Conservation (phyloP, 2,797 vertebrate species). For the Ataeniobius toweri region DNA sequence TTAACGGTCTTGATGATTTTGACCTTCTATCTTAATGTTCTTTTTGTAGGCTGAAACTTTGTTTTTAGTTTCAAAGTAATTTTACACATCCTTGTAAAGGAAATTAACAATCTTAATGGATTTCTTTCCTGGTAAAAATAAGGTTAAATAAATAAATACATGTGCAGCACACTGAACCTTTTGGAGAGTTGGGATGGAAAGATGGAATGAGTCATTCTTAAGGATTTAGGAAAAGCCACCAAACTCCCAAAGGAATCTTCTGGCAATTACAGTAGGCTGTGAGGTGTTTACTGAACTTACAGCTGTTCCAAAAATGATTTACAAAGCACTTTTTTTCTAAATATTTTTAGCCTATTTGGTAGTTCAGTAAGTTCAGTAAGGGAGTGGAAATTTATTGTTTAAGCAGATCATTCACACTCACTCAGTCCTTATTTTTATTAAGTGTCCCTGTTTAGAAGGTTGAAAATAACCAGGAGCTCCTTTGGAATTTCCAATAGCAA, state of each 20-base stretch:
- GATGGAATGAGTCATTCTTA: not conserved
- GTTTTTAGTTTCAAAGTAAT: not conserved
- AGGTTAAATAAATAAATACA: too few species aligned
- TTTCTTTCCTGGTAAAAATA: too few species aligned
- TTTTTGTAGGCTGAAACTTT: not conserved
- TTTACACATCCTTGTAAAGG: not conserved
- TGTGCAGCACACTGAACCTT: not conserved
- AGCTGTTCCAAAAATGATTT: not conserved
- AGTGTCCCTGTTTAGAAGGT: not conserved
- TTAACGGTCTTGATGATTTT: not conserved
- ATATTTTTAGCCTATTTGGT: not conserved
- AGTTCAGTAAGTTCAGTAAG: not conserved
- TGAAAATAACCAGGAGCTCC: not conserved
- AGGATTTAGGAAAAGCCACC: not conserved
- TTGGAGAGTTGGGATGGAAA: not conserved
- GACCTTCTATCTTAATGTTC: not conserved
- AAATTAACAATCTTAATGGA: too few species aligned
- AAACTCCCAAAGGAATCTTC: not conserved
- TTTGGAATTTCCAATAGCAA: not conserved
- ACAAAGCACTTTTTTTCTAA: not conserved
- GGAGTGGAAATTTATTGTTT: not conserved
- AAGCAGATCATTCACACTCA: not conserved
- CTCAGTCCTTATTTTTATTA: not conserved
- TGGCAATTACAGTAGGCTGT: not conserved
- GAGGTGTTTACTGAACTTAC: not conserved